These are phyloP conservation scores for Drosophila ustulata DNA, from an alignment of 2,888 invertebrate species.

Conservation along the genomic window DNA sequence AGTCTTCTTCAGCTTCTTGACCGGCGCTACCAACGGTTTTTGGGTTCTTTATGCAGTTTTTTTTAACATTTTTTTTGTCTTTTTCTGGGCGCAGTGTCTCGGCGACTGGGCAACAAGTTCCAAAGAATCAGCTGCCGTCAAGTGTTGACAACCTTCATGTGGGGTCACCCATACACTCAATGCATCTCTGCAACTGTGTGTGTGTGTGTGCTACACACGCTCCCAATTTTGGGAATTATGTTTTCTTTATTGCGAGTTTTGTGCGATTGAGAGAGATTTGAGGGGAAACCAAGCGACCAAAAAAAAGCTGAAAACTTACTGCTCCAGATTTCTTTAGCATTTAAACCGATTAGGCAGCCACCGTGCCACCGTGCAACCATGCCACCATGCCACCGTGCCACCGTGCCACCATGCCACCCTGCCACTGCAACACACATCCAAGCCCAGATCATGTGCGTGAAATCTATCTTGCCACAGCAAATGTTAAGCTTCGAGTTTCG, in stretches of 20 bases:
- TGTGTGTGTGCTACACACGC: slow-evolving; percentile 38
- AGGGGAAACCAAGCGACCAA: background rate
- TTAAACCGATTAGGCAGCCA: slow-evolving; percentile 59
- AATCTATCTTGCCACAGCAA: slow-evolving; percentile 18
- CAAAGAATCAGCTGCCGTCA: slow-evolving; percentile 57
- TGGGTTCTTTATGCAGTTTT: slow-evolving; percentile 15
- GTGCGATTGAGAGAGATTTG: slow-evolving; percentile 47
- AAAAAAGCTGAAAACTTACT: slow-evolving; percentile 35
- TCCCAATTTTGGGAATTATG: slow-evolving; percentile 57
- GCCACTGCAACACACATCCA: slow-evolving; percentile 19
- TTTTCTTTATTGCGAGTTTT: slow-evolving; percentile 57
- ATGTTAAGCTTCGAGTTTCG: slow-evolving; percentile 1
- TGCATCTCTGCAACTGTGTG: background rate
- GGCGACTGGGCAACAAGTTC: slow-evolving; percentile 63
- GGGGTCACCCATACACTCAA: slow-evolving; percentile 55
- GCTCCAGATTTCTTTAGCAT: slow-evolving; percentile 43
- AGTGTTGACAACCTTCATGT: slow-evolving; percentile 73
- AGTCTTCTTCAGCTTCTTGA: slow-evolving; percentile 3
- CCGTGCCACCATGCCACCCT: slow-evolving; percentile 14
- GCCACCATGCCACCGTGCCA: slow-evolving; percentile 16
- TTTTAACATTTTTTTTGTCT: slow-evolving; percentile 7
- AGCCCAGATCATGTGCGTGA: slow-evolving; percentile 8
- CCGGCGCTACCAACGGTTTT: slow-evolving; percentile 57
- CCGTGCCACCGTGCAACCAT: slow-evolving; percentile 22
- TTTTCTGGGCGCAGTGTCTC: slow-evolving; percentile 49